Percentiles rank a stretch among this genome's conserved stretches.
These are phyloP conservation scores for Coregonus sp. DNA, from an alignment of 2,797 vertebrate genomes.

Conservation along the genomic window DNA sequence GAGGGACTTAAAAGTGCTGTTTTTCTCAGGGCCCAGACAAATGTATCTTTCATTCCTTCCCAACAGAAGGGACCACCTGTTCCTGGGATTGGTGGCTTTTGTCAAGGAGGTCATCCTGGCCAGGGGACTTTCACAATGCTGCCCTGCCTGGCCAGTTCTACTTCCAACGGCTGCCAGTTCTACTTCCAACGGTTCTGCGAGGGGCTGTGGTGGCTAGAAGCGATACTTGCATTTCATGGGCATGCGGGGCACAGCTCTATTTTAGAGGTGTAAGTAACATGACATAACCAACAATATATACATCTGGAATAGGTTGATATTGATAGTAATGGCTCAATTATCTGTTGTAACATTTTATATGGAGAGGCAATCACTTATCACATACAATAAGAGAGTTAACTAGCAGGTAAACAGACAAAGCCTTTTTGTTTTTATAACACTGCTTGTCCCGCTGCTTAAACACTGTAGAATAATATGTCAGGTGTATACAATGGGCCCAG, in stretches of 20 bases:
- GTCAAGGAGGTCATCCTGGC: constrained; percentile 70
- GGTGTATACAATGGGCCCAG: constrained; percentile 56
- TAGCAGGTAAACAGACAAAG: constrained; percentile 11
- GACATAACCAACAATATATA: neutral
- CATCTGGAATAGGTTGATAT: neutral
- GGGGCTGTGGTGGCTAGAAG: neutral
- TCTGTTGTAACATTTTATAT: neutral
- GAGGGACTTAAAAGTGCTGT: constrained; percentile 41
- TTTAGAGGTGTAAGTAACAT: neutral
- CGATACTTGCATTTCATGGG: constrained; percentile 2
- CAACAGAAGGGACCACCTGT: constrained; percentile 79
- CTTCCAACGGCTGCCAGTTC: constrained; percentile 45
- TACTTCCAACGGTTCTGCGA: constrained; percentile 30
- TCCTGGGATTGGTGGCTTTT: constrained; percentile 74
- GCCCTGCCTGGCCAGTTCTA: constrained; percentile 54
- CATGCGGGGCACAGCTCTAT: too few species aligned
- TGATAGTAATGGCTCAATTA: constrained; percentile 6
- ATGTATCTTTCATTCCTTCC: constrained; percentile 69
- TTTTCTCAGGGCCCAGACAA: constrained; percentile 65
- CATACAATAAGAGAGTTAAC: constrained; percentile 13
- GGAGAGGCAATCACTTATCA: neutral
- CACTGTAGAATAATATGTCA: constrained; percentile 65
- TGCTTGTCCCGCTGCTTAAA: constrained; percentile 51
- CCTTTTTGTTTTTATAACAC: constrained; percentile 45
- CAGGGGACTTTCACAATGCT: constrained; percentile 70